These are phyloP conservation scores for Cylas formicarius DNA, from an alignment of 1,140 invertebrate species.

Conservation along the genomic window DNA sequence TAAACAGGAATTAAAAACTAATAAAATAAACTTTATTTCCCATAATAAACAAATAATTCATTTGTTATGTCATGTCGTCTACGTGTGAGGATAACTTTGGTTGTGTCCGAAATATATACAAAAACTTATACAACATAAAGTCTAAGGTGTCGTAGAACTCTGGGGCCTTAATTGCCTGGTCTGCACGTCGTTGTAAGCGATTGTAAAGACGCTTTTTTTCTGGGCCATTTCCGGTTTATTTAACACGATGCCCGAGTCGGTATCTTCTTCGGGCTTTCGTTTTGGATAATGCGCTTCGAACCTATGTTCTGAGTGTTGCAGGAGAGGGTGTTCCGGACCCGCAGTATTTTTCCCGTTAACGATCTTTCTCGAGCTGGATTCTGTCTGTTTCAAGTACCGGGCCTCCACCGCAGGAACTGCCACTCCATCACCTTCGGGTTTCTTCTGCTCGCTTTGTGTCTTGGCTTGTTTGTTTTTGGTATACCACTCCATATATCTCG, in stretches of 20 bases:
- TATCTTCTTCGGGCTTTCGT: slow-evolving; percentile 52
- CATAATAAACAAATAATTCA: too few species aligned
- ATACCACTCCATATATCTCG: slow-evolving; percentile 62
- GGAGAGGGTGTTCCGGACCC: slow-evolving; percentile 52
- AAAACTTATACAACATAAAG: too few species aligned
- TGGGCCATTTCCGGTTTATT: slow-evolving; percentile 70
- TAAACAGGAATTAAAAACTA: too few species aligned
- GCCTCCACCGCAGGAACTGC: slow-evolving; percentile 27
- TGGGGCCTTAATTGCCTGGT: slow-evolving; percentile 55
- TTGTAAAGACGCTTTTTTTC: slow-evolving; percentile 90
- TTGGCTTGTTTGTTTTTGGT: slow-evolving; percentile 43
- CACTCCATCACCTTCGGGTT: slow-evolving; percentile 35
- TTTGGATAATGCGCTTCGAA: slow-evolving; percentile 47
- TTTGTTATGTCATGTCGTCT: too few species aligned
- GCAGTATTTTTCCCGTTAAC: slow-evolving; percentile 20
- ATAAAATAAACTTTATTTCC: too few species aligned
- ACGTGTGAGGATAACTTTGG: too few species aligned
- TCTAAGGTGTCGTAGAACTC: too few species aligned
- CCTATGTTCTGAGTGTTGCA: slow-evolving; percentile 67
- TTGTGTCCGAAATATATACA: too few species aligned
- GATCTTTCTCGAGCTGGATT: slow-evolving; percentile 31
- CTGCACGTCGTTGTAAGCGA: slow-evolving; percentile 81
- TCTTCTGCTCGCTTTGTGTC: slow-evolving; percentile 17
- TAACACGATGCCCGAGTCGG: slow-evolving; percentile 67
- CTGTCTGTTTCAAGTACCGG: slow-evolving; percentile 26